phyloP scores from a whole-genome alignment of 1,140 invertebrate genomes.

The Meloidogyne floridensis region DNA sequence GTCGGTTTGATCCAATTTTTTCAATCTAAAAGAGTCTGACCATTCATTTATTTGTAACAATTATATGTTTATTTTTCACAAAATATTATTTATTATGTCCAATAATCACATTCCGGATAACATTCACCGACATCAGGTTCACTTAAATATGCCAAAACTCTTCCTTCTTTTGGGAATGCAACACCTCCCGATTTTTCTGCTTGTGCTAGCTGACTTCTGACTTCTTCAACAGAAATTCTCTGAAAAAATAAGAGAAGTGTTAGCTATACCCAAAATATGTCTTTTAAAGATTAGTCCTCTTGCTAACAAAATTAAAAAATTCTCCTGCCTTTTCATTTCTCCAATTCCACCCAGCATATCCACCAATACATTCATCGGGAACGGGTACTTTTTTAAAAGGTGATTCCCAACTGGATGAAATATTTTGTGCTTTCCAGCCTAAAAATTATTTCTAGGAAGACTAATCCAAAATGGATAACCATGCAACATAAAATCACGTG shows the following conservation, averaged over 20 bases:
- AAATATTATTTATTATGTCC: background rate
- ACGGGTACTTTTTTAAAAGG: constrained; percentile 38
- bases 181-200: background rate
- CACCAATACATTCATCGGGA: constrained; percentile 39
- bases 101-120: constrained; percentile 29
- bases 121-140: constrained; percentile 24
- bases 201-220: background rate
- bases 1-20: too few relatives aligned
- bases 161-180: constrained; percentile 17
- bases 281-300: too few relatives aligned
- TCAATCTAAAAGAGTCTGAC: too few relatives aligned
- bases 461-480: constrained; percentile 32
- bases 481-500: constrained; percentile 55
- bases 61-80: too few relatives aligned
- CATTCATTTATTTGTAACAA: too few relatives aligned
- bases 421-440: constrained; percentile 9
- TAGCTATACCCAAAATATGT: too few relatives aligned
- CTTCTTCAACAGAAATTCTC: constrained; percentile 17
- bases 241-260: background rate
- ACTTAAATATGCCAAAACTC: constrained; percentile 19
- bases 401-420: constrained; percentile 21
- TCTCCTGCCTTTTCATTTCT: constrained; percentile 31
- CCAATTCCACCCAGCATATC: constrained; percentile 50
- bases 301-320: background rate
- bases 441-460: background rate